Evolutionary conservation across 2,797 vertebrate species (phyloP), one percentile per base, ranked within the genome.

Genomic region (Sylvilagus floridanus): DNA sequence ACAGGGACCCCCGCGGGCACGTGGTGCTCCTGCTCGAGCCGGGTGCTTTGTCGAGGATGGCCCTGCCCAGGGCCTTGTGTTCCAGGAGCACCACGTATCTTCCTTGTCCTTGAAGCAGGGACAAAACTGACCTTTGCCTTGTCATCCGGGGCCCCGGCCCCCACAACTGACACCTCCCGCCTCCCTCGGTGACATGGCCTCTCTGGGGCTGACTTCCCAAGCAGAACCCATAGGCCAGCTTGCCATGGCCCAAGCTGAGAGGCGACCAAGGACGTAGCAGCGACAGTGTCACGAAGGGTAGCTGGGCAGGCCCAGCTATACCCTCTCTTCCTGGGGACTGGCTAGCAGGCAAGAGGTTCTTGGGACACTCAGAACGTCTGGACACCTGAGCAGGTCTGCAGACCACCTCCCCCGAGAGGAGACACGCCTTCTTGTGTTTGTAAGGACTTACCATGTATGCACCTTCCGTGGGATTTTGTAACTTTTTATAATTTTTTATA

Each of bases 221-320:
- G 69, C 77, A 52, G n/a, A 85, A 65, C 42, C 89, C 2, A 1
- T 2, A 37, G 42, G 69, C 42, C 7, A 3, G 30, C 79, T 78
- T 19, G 2, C 35, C 22, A 30, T 32, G 9, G 19, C 71, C 35
- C 7, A 2, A 22, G 54, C 75, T 66, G 32, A 19, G 11, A 82
- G 35, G 65, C 77, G 28, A 19, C 75, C 47, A 42, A 7, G 4
- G 26, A 14, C 26, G 28, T 35, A 37, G 35, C 81, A 69, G 73
- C 8, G 62, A 35, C 85, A 11, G 66, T 4, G 1, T 54, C 85
- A 19, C 0, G 54, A 57, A 5, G 12, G 60, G 75, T 2, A 14
- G 90, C 96, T 92, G 94, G 93, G 96, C 92, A 6, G 96, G 95
- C 96, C 94, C 86, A 87, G 97, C 91, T 13, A n/a, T 50, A 47